Percentiles rank a stretch among this genome's conserved stretches.
Conservation (phyloP, 1,140 invertebrate species). For the Thaumatotibia leucotreta region DNA sequence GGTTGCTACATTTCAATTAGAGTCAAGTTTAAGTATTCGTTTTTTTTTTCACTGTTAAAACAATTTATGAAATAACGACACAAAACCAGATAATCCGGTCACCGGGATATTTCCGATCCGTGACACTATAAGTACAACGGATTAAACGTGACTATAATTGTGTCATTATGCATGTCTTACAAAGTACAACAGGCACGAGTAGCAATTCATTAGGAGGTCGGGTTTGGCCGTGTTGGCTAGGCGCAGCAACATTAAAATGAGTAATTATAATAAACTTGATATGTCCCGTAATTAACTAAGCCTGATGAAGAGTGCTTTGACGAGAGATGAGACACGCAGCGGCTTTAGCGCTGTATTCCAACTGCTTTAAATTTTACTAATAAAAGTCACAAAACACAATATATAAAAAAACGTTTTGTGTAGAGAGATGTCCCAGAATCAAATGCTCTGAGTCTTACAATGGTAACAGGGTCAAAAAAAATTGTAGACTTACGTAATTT, state of each 20-base stretch:
- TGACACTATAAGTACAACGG: background rate
- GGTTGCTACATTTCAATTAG: too few species aligned
- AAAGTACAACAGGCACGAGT: background rate
- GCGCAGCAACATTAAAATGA: constrained; percentile 75
- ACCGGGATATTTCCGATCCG: background rate
- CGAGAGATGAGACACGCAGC: constrained; percentile 38
- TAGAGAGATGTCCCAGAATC: too few species aligned
- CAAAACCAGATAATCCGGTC: background rate
- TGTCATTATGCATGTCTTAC: background rate
- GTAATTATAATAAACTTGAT: constrained; percentile 76
- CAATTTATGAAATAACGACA: too few species aligned
- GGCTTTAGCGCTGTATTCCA: constrained; percentile 46
- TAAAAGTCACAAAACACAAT: too few species aligned
- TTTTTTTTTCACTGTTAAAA: too few species aligned
- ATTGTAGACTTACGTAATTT: too few species aligned
- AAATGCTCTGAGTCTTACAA: too few species aligned
- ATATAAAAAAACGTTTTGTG: too few species aligned
- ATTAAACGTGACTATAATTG: background rate
- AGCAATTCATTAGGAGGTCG: constrained; percentile 27
- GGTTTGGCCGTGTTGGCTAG: constrained; percentile 41
- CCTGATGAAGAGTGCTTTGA: constrained; percentile 72
- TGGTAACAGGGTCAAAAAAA: too few species aligned
- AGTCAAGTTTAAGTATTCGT: too few species aligned
- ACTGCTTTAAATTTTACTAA: too few species aligned
- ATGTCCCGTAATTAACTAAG: constrained; percentile 75